Evolutionary conservation across 2,113 vertebrate species (phyloP).

Genomic region (Anolis sagrei): DNA sequence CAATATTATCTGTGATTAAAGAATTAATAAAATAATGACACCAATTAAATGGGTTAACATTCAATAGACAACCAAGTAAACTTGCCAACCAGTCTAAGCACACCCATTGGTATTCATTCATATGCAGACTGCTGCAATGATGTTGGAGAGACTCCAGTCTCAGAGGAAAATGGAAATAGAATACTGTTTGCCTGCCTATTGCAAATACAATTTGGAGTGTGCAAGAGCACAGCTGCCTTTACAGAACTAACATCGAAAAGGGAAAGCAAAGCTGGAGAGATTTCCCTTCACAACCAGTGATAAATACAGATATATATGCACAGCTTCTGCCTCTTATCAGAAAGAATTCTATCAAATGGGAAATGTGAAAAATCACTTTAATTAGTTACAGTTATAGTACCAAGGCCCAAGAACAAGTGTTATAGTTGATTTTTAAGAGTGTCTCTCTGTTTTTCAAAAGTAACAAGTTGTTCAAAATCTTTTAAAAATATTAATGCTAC

Average conservation of each 20-base stretch:
- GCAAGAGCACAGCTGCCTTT: neutral
- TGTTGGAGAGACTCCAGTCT: constrained; percentile 10
- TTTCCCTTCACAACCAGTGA: neutral
- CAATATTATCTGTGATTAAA: constrained; percentile 18
- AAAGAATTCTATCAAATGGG: neutral
- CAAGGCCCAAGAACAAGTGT: too few relatives aligned
- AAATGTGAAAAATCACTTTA: neutral
- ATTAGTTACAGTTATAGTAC: too few relatives aligned
- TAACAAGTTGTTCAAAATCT: too few relatives aligned
- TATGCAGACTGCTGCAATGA: constrained; percentile 4
- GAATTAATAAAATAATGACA: constrained; percentile 17
- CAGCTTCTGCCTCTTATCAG: neutral
- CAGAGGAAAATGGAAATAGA: constrained; percentile 21
- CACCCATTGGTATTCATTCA: constrained; percentile 1
- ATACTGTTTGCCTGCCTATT: constrained; percentile 10
- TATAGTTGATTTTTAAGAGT: too few relatives aligned
- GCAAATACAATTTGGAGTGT: constrained; percentile 11
- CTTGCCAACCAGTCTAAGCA: constrained; percentile 6
- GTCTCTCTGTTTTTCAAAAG: too few relatives aligned
- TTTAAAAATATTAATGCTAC: too few relatives aligned
- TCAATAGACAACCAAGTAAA: constrained; percentile 11
- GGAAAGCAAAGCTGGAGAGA: neutral
- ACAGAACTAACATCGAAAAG: constrained; percentile 1
- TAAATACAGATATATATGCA: neutral
- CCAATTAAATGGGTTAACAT: constrained; percentile 4